phyloP scores from a whole-genome alignment of 2,888 invertebrate species.

The Watsonalla cultraria region DNA sequence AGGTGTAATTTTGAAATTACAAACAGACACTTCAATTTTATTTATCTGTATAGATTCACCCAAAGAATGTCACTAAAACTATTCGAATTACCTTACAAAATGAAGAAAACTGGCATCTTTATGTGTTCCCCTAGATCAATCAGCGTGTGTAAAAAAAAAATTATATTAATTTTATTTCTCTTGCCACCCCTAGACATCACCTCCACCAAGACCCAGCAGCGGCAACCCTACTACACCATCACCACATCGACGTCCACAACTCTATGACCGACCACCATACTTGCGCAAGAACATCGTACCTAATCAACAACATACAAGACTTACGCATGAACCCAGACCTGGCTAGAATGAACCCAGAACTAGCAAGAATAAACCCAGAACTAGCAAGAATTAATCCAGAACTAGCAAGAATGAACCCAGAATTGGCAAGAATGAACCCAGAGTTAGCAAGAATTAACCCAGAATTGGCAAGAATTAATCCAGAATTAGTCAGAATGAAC shows the following conservation, averaged over 20 bases:
- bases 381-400: conserved; percentile 27
- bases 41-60: too few species aligned
- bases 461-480: conserved; percentile 36
- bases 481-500: conserved; percentile 30
- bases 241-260: conserved; percentile 60
- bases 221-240: conserved; percentile 64
- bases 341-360: conserved; percentile 22
- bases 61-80: too few species aligned
- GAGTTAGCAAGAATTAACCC: conserved; percentile 33
- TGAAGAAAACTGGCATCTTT: too few species aligned
- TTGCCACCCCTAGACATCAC: conserved; percentile 47
- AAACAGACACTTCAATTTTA: too few species aligned
- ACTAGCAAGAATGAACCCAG: conserved; percentile 27
- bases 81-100: too few species aligned
- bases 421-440: conserved; percentile 28
- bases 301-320: conserved; percentile 34
- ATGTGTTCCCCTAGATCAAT: too few species aligned
- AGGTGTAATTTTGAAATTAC: too few species aligned
- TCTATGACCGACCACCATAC: conserved; percentile 48
- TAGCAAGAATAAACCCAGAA: not conserved
- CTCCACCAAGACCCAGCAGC: conserved; percentile 67
- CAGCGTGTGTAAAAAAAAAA: too few species aligned
- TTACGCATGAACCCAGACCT: conserved; percentile 28
- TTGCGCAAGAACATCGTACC: conserved; percentile 49
- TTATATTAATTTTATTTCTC: not conserved